Base-by-base conservation (phyloP, 2,888 invertebrate genomes). In the Xylocampa areola region DNA sequence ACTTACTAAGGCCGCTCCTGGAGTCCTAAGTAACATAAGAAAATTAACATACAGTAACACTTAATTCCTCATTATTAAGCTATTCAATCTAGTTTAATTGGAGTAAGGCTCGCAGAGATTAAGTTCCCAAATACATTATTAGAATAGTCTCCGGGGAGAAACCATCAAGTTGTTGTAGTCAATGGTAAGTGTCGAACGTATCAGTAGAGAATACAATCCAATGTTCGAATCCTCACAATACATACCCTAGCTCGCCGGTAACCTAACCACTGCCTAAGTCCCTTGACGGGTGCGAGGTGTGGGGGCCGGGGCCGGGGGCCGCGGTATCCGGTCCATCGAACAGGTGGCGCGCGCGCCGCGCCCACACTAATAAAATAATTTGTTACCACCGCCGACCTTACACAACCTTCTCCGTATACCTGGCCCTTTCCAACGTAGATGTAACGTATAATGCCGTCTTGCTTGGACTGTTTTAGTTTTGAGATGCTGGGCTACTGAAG, bases 301-400 rank as follows among this genome's bases (percentile, higher is more conserved):
- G 76, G 60, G 74, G 77, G 65, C 62, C 74, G 60, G 74, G 77
- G 65, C 62, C 74, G 87, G 76, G 87, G 84, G 82, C 76, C 66
- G 84, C 63, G 83, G 89, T 77, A 91, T 93, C 92, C 93, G 92
- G 93, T 91, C 89, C 80, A 75, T 73, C 76, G 87, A 85, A 91
- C 92, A 92, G 91, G 92, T 91, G 92, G 88, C 85, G 84, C 84
- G 82, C 83, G 80, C 80, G 80, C 82, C 84, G 82, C 88, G 88
- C 89, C 91, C 90, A 89, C 90, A 86, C 86, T 88, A 88, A 89
- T 90, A 85, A 88, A 91, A 89, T 88, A 89, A 92, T 91, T 87
- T 90, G 88, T 89, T 84, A 79, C 79, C 75, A 79, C 78, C 71
- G 77, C 81, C 87, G 90, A 91, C 92, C 92, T 91, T 90, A 87